These are phyloP conservation scores for Pteropus alecto DNA, from an alignment of 2,113 vertebrate species.

Conservation along the genomic window DNA sequence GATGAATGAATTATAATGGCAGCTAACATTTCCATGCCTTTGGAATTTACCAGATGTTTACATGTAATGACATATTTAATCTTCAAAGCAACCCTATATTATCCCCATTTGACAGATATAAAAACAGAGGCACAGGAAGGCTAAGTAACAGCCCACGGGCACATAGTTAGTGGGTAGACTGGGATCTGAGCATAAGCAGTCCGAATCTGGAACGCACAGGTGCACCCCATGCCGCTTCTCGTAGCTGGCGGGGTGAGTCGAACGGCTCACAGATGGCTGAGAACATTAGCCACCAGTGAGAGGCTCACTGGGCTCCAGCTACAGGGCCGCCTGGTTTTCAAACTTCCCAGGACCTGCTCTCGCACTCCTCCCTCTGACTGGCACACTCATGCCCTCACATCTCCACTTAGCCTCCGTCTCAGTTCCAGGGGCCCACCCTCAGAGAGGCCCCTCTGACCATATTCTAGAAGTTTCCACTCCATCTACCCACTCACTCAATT, in stretches of 20 bases:
- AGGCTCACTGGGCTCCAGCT: neutral
- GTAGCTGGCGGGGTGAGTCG: fast-evolving
- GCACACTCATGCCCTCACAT: too few species aligned
- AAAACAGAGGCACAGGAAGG: neutral
- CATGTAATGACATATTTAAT: neutral
- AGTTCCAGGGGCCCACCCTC: neutral
- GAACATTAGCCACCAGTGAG: neutral
- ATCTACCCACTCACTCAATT: neutral
- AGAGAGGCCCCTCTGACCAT: neutral
- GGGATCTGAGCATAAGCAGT: neutral
- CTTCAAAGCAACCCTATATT: neutral
- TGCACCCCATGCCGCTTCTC: neutral
- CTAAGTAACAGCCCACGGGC: neutral
- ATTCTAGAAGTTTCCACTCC: neutral
- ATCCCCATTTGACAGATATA: neutral
- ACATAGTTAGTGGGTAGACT: neutral
- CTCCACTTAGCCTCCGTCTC: neutral
- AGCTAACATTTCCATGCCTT: neutral
- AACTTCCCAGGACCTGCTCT: too few species aligned
- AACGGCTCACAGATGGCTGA: too few species aligned
- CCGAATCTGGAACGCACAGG: neutral
- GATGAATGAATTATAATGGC: neutral
- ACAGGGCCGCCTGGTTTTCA: neutral
- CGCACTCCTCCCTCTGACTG: neutral
- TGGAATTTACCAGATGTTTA: neutral